phyloP scores from a whole-genome alignment of 2,888 invertebrate genomes.

The Epsilonema sp. region DNA sequence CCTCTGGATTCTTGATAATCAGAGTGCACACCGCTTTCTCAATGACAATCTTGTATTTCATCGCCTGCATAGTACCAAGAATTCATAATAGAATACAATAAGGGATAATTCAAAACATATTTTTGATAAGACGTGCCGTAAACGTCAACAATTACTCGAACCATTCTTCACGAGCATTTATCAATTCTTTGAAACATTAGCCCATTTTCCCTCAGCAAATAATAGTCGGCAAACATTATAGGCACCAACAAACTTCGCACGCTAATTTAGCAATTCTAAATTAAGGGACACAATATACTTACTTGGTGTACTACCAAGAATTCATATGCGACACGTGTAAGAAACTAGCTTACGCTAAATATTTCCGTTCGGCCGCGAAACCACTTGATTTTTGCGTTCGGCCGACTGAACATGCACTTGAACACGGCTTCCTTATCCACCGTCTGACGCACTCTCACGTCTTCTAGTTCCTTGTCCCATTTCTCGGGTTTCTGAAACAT shows the following conservation, averaged over 20 bases:
- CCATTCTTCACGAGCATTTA: not conserved
- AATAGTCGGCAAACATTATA: too few species aligned
- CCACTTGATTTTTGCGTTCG: constrained; percentile 44
- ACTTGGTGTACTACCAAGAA: too few species aligned
- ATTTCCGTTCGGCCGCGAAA: constrained; percentile 27
- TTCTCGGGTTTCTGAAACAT: constrained; percentile 64
- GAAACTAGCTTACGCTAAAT: constrained; percentile 19
- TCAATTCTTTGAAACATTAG: too few species aligned
- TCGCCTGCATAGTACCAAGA: constrained; percentile 30
- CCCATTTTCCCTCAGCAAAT: too few species aligned
- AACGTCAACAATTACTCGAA: not conserved
- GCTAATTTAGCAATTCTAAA: too few species aligned
- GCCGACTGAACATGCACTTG: constrained; percentile 82
- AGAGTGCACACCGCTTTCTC: constrained; percentile 77
- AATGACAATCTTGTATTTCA: constrained; percentile 83
- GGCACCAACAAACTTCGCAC: too few species aligned
- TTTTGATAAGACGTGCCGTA: too few species aligned
- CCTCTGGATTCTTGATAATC: constrained; percentile 68
- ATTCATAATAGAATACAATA: too few species aligned
- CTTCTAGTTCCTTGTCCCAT: constrained; percentile 79
- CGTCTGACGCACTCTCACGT: constrained; percentile 79
- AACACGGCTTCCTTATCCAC: constrained; percentile 85
- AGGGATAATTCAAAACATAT: too few species aligned
- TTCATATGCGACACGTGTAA: too few species aligned
- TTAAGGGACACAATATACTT: too few species aligned